phyloP scores from a whole-genome alignment of 2,888 invertebrate species.

The Meganola albula region DNA sequence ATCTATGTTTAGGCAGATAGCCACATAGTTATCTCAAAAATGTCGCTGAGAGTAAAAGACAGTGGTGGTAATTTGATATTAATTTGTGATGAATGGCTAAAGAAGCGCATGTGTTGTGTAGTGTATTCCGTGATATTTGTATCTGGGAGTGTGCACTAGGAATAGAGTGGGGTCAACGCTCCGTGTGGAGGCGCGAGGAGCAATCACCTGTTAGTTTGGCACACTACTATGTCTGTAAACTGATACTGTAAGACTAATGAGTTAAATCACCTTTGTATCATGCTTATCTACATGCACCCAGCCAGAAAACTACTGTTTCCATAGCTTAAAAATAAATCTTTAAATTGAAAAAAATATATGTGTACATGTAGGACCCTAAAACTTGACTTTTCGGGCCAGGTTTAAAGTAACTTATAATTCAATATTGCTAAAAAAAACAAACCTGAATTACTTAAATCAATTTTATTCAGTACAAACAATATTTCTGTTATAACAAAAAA shows the following conservation, averaged over 20 bases:
- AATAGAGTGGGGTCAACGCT: conserved; percentile 62
- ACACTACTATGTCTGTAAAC: conserved; percentile 48
- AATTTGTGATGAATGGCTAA: no score
- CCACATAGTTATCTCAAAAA: no score
- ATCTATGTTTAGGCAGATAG: no score
- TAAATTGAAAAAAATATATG: no score
- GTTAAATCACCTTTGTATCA: conserved; percentile 10
- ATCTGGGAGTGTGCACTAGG: conserved; percentile 52
- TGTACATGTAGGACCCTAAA: no score
- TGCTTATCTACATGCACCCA: conserved; percentile 13
- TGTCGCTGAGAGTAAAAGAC: no score
- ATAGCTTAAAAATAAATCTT: no score
- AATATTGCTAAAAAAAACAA: conserved; percentile 26
- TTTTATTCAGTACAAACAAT: conserved; percentile 38
- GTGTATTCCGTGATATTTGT: conserved; percentile 20
- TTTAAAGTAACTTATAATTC: no score
- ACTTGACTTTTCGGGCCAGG: no score
- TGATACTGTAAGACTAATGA: conserved; percentile 37
- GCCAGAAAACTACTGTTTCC: no score
- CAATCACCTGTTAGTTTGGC: conserved; percentile 70
- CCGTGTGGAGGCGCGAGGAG: conserved; percentile 41
- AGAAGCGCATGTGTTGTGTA: no score
- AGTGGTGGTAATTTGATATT: no score
- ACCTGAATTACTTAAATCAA: conserved; percentile 29
- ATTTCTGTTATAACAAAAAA: conserved; percentile 16